phyloP scores from a whole-genome alignment of 2,888 invertebrate species.

The Ctenicera cuprea region DNA sequence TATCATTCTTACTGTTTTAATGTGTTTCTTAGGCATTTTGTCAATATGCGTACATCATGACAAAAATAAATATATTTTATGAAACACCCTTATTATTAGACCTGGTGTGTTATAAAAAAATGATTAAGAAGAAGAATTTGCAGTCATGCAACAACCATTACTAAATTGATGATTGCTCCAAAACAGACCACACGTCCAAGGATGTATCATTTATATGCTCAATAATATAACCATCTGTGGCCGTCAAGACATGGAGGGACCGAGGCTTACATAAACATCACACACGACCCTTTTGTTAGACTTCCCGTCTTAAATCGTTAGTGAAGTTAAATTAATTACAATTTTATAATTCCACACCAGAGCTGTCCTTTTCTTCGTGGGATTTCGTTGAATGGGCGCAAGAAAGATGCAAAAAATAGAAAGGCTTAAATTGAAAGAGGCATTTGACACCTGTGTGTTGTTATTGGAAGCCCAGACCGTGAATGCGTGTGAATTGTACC shows the following conservation, averaged over 20 bases:
- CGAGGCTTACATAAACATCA: conserved; percentile 59
- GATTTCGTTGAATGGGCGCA: conserved; percentile 21
- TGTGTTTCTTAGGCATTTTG: too few relatives aligned
- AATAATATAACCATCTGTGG: conserved; percentile 63
- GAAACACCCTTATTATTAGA: too few relatives aligned
- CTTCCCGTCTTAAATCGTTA: conserved; percentile 67
- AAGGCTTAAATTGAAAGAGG: conserved; percentile 49
- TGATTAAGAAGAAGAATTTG: neutral
- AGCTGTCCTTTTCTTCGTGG: conserved; percentile 39
- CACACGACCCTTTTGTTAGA: conserved; percentile 62
- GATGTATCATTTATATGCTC: conserved; percentile 55
- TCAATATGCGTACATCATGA: too few relatives aligned
- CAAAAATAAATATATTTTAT: too few relatives aligned
- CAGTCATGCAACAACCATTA: conserved; percentile 17
- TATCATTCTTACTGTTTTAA: too few relatives aligned
- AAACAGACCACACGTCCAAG: conserved; percentile 12
- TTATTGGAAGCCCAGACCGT: conserved; percentile 60
- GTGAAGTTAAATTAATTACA: conserved; percentile 66
- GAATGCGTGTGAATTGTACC: conserved; percentile 58
- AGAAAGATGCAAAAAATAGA: conserved; percentile 39
- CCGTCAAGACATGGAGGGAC: conserved; percentile 52
- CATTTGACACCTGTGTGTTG: conserved; percentile 61
- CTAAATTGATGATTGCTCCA: conserved; percentile 11
- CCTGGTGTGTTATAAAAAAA: neutral
- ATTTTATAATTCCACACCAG: conserved; percentile 57